Evolutionary conservation across 2,797 vertebrate genomes (phyloP), one percentile per base, ranked within the genome.

Genomic region (Melanotaenia maccullochi): DNA sequence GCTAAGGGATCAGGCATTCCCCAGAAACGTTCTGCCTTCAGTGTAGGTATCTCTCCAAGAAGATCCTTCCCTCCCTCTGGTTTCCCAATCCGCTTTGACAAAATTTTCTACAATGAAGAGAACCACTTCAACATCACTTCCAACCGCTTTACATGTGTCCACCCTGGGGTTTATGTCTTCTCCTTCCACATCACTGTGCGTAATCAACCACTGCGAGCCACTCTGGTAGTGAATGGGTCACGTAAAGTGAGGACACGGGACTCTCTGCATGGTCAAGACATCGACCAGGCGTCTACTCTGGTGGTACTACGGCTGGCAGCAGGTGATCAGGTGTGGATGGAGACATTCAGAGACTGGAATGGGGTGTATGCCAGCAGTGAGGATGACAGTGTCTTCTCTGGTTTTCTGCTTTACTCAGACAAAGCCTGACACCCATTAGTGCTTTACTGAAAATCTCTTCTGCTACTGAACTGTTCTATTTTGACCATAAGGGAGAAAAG

Each of bases 241-340:
- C 96, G 95, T 54, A 94, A 93, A 65, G 93, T 97, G 65, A 95
- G 95, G 76, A 95, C 96, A 32, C 92, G 98, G 13, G 97, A 99
- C 90, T 97, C 97, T 0, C 92, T 99, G 28, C 95, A 96, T 0
- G 96, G 96, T 7, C 97, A 98, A 76, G 97, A 99, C 86, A 97
- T 97, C 9, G 97, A 99, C 90, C 98, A 98, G 89, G 96, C 97
- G 0, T 99, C 97, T 68, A 94, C 95, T 70, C 92, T 99, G 40
- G 93, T 97, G 60, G 80, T 99, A 79, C 90, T 99, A 70, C 95
- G 87, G 73, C 87, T 99, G 75, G 90, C 76, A 0, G 90, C 16
- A 0, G 97, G 97, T 0, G 98, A 99, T 85, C 96, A 97, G 74
- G 97, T 99, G 61, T 99, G 98, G 98, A 90, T 99, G 90, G 98